These are phyloP conservation scores for Podocnemis expansa DNA, from an alignment of 2,113 vertebrate genomes.

Conservation along the genomic window DNA sequence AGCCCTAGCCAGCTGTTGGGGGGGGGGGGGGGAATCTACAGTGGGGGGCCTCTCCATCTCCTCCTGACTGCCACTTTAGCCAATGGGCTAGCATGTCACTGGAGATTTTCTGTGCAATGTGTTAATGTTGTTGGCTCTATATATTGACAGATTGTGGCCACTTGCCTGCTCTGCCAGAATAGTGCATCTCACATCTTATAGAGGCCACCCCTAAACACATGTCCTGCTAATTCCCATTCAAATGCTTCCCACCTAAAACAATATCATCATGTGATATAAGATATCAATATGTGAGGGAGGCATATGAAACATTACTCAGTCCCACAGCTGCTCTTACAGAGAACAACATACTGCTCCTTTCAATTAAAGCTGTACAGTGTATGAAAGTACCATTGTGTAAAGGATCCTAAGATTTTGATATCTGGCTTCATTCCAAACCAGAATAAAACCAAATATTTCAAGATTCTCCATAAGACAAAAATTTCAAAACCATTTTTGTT, in stretches of 20 bases:
- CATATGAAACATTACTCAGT: background rate
- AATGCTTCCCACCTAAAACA: accelerated
- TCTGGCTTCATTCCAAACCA: background rate
- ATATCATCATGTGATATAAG: accelerated
- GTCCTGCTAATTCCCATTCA: background rate
- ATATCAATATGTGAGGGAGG: accelerated
- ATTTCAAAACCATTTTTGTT: too few species aligned
- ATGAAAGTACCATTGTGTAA: background rate
- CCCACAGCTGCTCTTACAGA: accelerated
- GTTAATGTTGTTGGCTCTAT: background rate
- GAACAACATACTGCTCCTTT: background rate
- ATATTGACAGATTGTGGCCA: accelerated
- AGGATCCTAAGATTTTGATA: background rate
- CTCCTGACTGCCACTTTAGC: background rate
- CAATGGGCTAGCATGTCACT: background rate
- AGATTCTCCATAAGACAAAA: background rate
- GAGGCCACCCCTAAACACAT: accelerated
- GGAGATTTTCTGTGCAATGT: background rate
- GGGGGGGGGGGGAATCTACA: background rate
- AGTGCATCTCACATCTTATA: accelerated
- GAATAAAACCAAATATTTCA: background rate
- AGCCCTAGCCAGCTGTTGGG: background rate
- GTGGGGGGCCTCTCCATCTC: accelerated
- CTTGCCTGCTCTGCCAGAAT: background rate
- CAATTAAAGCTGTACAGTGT: background rate